phyloP scores from a whole-genome alignment of 2,113 vertebrate species.

The Chaetura pelagica region DNA sequence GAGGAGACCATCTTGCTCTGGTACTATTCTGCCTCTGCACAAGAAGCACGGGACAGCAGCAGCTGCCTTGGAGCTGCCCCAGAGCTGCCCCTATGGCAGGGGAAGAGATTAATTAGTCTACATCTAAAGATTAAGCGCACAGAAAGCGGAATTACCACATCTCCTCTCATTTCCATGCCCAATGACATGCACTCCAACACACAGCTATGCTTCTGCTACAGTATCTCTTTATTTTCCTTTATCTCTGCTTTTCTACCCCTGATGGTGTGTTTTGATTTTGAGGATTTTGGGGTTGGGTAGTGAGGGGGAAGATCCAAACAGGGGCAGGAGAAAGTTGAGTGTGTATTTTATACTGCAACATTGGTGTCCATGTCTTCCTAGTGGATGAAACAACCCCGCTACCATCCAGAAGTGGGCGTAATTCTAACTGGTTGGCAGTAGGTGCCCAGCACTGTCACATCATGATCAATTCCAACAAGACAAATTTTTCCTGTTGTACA shows the following conservation, averaged over 20 bases:
- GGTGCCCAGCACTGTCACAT: background rate
- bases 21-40: background rate
- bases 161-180: constrained; percentile 30
- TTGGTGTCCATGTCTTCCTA: background rate
- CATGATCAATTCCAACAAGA: background rate
- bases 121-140: constrained; percentile 20
- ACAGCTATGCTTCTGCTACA: background rate
- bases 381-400: background rate
- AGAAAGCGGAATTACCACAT: background rate
- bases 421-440: background rate
- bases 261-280: background rate
- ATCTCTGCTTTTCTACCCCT: background rate
- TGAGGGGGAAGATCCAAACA: background rate
- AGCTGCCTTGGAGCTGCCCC: constrained; percentile 2
- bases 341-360: background rate
- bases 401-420: background rate
- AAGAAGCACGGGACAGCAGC: background rate
- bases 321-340: background rate
- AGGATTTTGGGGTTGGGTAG: background rate
- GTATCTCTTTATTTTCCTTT: constrained; percentile 1
- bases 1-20: background rate
- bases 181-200: background rate
- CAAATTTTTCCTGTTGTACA: background rate
- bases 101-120: background rate
- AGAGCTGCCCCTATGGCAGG: background rate